These are phyloP conservation scores for Criorhina ranunculi DNA, from an alignment of 2,888 invertebrate species.

Conservation along the genomic window DNA sequence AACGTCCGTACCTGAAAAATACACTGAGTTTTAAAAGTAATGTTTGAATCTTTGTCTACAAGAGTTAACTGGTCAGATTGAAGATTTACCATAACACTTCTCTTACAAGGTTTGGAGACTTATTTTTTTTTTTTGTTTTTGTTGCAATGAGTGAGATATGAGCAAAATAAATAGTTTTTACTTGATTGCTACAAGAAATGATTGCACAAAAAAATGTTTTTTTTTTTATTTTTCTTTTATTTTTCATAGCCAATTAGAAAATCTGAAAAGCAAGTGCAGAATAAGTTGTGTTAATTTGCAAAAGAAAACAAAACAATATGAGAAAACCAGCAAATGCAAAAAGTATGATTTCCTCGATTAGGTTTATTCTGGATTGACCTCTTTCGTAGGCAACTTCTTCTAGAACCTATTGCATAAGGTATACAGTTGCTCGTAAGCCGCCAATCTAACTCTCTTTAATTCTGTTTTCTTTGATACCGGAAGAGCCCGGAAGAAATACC, in stretches of 20 bases:
- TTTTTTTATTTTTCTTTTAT: constrained; percentile 28
- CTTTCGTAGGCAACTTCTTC: too few species aligned
- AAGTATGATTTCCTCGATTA: too few species aligned
- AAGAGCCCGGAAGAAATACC: too few species aligned
- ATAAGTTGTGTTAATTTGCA: constrained; percentile 42
- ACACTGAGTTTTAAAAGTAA: constrained; percentile 85
- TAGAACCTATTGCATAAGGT: too few species aligned
- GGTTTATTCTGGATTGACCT: too few species aligned
- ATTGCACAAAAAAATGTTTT: constrained; percentile 7
- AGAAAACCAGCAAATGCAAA: neutral
- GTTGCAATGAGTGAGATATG: constrained; percentile 62
- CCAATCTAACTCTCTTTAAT: too few species aligned
- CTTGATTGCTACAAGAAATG: constrained; percentile 51
- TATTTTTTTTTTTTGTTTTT: constrained; percentile 40
- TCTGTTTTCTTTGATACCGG: too few species aligned
- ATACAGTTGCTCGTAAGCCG: too few species aligned
- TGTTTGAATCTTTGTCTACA: constrained; percentile 82
- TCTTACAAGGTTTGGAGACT: constrained; percentile 55
- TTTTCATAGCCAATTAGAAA: constrained; percentile 57
- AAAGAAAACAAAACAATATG: constrained; percentile 15
- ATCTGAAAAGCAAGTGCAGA: constrained; percentile 72
- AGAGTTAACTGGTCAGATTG: constrained; percentile 77
- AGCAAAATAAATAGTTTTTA: constrained; percentile 42
- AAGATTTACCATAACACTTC: constrained; percentile 72
- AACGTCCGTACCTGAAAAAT: constrained; percentile 88